phyloP scores from a whole-genome alignment of 2,113 vertebrate genomes.

The Chinchilla lanigera region DNA sequence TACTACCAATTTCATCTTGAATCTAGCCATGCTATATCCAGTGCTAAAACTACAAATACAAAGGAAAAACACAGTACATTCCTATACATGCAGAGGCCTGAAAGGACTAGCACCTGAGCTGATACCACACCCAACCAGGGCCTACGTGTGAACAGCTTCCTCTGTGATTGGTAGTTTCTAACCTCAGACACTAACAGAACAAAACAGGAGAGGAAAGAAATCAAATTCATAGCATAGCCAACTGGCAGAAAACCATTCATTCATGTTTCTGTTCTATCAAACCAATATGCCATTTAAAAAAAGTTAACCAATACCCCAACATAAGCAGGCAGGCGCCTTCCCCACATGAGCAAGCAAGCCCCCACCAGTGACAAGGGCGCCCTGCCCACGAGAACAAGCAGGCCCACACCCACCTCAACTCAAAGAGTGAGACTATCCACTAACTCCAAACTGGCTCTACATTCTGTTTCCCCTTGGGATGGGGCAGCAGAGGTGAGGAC shows the following conservation, averaged over 20 bases:
- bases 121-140: background rate
- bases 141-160: background rate
- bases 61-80: background rate
- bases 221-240: background rate
- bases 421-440: background rate
- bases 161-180: background rate
- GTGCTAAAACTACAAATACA: background rate
- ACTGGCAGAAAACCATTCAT: background rate
- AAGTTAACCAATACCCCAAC: background rate
- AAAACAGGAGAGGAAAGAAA: constrained; percentile 41
- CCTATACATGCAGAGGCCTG: background rate
- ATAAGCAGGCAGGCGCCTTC: background rate
- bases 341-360: background rate
- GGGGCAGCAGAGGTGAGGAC: background rate
- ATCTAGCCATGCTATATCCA: background rate
- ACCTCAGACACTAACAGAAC: constrained; percentile 19
- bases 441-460: background rate
- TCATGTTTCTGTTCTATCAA: background rate
- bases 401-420: background rate
- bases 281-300: background rate
- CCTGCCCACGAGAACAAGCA: background rate
- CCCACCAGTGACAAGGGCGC: background rate
- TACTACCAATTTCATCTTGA: background rate
- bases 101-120: background rate
- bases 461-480: background rate